Base-by-base conservation (phyloP, 2,888 invertebrate genomes). In the Stenodema calcarata region DNA sequence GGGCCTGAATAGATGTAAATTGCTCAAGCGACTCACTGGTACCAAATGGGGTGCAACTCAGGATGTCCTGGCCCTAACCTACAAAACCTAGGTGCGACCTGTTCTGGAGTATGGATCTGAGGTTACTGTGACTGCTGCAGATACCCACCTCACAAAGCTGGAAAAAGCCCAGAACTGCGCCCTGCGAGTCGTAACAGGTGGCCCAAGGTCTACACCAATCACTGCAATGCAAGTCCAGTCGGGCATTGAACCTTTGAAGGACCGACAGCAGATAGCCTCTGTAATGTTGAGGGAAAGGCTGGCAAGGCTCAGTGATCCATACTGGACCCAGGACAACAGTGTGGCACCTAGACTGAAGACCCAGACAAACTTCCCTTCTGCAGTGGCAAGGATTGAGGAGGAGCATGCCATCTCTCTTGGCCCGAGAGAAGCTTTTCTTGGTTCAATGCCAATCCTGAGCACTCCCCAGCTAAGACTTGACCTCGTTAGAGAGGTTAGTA, bases 141-240 rank as follows among this genome's bases (percentile, higher is more conserved):
- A 75, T 28, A 75, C 75, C 23, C 23, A 75, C 30, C 30, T 75
- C 27, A 75, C 23, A 27, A 75, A 75, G 75, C 75, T 75, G 27
- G 75, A 75, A 75, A 75, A 75, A 28, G 75, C 75, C 30, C 75
- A 75, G 30, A 75, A 75, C 30, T 75, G 75, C 30, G 75, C 75
- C 27, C 30, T 75, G 75, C 75, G 75, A 27, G 75, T 75, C 23
- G 75, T 75, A 28, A 75, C 75, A 75, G 75, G 75, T 75, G 75
- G 27, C 27, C 75, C 75, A 28, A 27, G 27, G 75, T 75, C 75
- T 27, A 75, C 75, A 28, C 75, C 75, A 75, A 75, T 75, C 75
- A 27, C 30, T 28, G 27, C 75, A 28, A 75, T 75, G 75, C 27
- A 75, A 18, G 27, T 75, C 27, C 75, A 75, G 75, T 27, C 75